These are phyloP conservation scores for Fukomys damarensis DNA, from an alignment of 2,113 vertebrate genomes.

Conservation along the genomic window DNA sequence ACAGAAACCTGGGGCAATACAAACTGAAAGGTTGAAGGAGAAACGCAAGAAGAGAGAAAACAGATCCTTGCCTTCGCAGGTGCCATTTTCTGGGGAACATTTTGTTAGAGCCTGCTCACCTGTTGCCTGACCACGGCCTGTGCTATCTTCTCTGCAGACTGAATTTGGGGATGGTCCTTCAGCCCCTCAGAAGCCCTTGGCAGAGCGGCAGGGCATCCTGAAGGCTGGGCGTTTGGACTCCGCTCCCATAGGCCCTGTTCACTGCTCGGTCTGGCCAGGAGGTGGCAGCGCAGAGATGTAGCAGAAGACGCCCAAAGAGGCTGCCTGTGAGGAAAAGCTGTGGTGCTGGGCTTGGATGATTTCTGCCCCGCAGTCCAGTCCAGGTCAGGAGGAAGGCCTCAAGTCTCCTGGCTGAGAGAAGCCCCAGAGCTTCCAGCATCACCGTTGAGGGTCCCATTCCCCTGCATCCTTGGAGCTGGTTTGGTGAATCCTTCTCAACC, in stretches of 20 bases:
- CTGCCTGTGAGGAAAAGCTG: not conserved
- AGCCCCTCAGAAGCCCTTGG: not conserved
- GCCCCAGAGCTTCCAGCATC: not conserved
- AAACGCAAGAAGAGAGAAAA: not conserved
- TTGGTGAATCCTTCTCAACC: not conserved
- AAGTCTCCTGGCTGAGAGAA: not conserved
- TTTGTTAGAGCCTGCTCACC: not conserved
- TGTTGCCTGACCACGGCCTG: not conserved
- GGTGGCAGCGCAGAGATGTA: constrained; percentile 70
- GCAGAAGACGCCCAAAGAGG: not conserved
- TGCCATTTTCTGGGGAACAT: not conserved
- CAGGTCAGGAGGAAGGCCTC: not conserved
- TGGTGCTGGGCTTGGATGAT: not conserved
- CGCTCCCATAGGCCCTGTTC: not conserved
- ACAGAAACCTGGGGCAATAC: not conserved
- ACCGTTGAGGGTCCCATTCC: fast-evolving
- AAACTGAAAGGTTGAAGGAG: not conserved
- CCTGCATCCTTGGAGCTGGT: not conserved
- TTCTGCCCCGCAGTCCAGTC: not conserved
- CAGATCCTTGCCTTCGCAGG: not conserved
- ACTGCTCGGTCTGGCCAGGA: constrained; percentile 54
- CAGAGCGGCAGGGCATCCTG: fast-evolving
- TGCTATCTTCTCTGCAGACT: not conserved
- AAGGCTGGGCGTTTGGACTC: not conserved
- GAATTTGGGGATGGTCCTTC: not conserved